These are phyloP conservation scores for Rhineura floridana DNA, from an alignment of 2,113 vertebrate species.

Conservation along the genomic window DNA sequence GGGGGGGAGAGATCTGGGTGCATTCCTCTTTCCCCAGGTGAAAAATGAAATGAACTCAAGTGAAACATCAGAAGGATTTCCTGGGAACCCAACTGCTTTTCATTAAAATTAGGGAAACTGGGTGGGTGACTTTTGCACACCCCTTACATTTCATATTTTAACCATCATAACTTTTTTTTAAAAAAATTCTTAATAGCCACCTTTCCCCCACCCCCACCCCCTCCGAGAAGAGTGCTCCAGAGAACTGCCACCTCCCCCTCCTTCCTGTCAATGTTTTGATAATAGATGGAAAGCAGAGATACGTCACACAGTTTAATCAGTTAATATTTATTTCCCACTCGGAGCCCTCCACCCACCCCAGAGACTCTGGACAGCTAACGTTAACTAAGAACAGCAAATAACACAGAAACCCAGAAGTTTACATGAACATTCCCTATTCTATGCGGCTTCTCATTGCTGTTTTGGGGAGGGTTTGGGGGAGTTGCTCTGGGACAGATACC, in stretches of 20 bases:
- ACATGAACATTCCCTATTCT: not conserved
- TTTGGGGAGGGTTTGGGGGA: no score
- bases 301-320: slow-evolving; percentile 1
- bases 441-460: no score
- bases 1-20: not conserved
- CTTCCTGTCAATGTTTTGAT: not conserved
- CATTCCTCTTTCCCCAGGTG: not conserved
- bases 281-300: not conserved
- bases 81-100: not conserved
- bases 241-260: not conserved
- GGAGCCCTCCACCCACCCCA: not conserved
- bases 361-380: not conserved
- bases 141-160: accelerated
- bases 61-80: not conserved
- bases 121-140: not conserved
- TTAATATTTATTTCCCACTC: slow-evolving; percentile 13
- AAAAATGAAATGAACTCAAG: not conserved
- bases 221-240: slow-evolving; percentile 6
- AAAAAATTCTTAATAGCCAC: not conserved
- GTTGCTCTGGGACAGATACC: no score
- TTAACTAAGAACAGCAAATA: not conserved
- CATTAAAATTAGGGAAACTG: not conserved
- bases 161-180: not conserved
- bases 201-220: not conserved
- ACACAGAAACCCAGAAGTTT: not conserved